Conservation (phyloP, 2,888 invertebrate species). For the Drosophila lacicola region DNA sequence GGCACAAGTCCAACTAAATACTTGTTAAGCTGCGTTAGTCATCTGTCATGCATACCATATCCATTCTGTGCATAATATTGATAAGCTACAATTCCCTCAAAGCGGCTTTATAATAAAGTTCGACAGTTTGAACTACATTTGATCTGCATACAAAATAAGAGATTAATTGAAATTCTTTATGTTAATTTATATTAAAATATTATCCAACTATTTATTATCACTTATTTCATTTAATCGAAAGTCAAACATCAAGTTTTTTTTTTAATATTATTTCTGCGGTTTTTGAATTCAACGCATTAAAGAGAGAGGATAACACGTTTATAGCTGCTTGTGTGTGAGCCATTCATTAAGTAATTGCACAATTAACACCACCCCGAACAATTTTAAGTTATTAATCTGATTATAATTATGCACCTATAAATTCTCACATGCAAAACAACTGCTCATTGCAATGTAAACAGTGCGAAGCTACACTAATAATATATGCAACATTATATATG, state of each 20-base stretch:
- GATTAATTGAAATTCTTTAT: too few relatives aligned
- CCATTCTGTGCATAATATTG: too few relatives aligned
- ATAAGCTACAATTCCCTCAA: too few relatives aligned
- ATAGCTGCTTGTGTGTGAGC: not conserved
- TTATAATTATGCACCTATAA: conserved; percentile 35
- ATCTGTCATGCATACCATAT: not conserved
- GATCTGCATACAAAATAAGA: too few relatives aligned
- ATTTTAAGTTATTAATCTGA: conserved; percentile 34
- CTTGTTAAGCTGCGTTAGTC: not conserved
- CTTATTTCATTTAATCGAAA: too few relatives aligned
- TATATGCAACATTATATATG: conserved; percentile 29
- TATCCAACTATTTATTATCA: too few relatives aligned
- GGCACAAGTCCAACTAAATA: not conserved
- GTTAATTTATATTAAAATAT: too few relatives aligned
- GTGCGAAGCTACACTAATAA: not conserved
- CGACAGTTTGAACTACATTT: too few relatives aligned
- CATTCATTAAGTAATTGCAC: conserved; percentile 28
- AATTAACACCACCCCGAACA: conserved; percentile 30
- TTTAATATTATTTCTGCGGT: not conserved
- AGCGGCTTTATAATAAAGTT: too few relatives aligned
- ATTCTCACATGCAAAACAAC: conserved; percentile 24
- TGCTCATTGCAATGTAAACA: conserved; percentile 30
- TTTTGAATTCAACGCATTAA: not conserved
- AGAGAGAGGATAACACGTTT: not conserved
- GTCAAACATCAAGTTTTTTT: not conserved